Conservation (phyloP, 2,797 vertebrate genomes). For the Falco biarmicus region DNA sequence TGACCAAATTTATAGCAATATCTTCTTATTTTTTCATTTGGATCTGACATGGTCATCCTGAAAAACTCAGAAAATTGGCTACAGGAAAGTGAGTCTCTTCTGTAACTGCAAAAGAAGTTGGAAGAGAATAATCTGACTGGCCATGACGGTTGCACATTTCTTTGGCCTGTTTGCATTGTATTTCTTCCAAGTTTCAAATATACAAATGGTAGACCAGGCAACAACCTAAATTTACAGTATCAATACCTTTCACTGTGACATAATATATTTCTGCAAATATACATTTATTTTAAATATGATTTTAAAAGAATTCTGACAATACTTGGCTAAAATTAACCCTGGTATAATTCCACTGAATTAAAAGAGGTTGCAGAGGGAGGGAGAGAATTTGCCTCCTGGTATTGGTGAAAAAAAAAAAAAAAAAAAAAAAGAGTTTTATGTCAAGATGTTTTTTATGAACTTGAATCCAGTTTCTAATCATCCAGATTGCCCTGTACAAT, state of each 20-base stretch:
- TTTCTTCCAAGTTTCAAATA: constrained; percentile 40
- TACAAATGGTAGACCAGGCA: constrained; percentile 7
- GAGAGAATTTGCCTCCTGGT: constrained; percentile 65
- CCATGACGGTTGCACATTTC: not conserved
- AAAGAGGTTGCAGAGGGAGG: constrained; percentile 67
- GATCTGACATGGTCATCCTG: not conserved
- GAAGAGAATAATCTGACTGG: not conserved
- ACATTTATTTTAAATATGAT: constrained; percentile 61
- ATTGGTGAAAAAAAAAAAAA: constrained; percentile 13
- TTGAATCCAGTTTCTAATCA: constrained; percentile 83
- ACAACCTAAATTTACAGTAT: constrained; percentile 20
- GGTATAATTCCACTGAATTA: constrained; percentile 52
- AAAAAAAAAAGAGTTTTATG: constrained; percentile 73
- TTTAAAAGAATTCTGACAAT: constrained; percentile 45
- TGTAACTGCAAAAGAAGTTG: not conserved
- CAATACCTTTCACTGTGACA: constrained; percentile 44
- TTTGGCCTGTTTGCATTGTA: not conserved
- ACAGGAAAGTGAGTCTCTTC: not conserved
- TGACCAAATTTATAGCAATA: not conserved
- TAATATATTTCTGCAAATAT: constrained; percentile 66
- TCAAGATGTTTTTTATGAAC: constrained; percentile 82
- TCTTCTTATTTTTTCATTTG: not conserved
- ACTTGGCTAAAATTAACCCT: constrained; percentile 50
- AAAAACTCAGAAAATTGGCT: not conserved
- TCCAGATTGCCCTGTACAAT: constrained; percentile 84